Evolutionary conservation across 2,113 vertebrate species (phyloP), one percentile per base, ranked within the genome.

Genomic region (Scalopus aquaticus): DNA sequence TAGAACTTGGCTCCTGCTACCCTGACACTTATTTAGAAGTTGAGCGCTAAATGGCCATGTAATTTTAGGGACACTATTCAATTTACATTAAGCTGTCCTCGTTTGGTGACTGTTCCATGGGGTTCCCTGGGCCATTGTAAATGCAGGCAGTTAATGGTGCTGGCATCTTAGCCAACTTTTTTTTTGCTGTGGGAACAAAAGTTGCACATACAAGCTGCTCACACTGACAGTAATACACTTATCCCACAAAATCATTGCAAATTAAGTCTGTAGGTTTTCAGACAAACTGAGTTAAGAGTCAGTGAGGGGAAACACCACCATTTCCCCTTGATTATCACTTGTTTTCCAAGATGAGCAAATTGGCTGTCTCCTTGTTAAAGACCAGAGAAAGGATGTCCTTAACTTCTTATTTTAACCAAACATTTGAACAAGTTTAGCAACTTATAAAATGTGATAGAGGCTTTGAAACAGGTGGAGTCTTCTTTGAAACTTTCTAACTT

Each of bases 231-330:
- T 87, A 78, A 96, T 93, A 90, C 67, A 88, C 70, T 97, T 95
- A 92, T 60, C 39, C 54, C 62, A 65, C 88, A 91, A 81, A 95
- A 91, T 87, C 90, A 32, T 24, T 94, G 76, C 65, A 93, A 94
- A 96, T 93, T 62, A 88, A 96, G 84, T 84, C 79, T 87, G 44
- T 77, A 44, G 91, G 65, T 94, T 90, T 93, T 73, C 90, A 90
- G 77, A 54, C 39, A 87, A 94, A 94, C 90, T 67, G 78, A 96
- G 37, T 81, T 81, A 77, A 77, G 92, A 88, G 79, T 93, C 90
- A 70, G 58, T 3, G 42, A 44, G 22, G 72, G 73, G 56, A 93
- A 94, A 76, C 20, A 46, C 30, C 49, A 82, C 24, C 37, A 35
- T 49, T 89, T 81, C 7, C 85, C 15, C 3, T 51, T 8, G 0